phyloP scores from a whole-genome alignment of 2,797 vertebrate genomes.

The Poecilia gillii region DNA sequence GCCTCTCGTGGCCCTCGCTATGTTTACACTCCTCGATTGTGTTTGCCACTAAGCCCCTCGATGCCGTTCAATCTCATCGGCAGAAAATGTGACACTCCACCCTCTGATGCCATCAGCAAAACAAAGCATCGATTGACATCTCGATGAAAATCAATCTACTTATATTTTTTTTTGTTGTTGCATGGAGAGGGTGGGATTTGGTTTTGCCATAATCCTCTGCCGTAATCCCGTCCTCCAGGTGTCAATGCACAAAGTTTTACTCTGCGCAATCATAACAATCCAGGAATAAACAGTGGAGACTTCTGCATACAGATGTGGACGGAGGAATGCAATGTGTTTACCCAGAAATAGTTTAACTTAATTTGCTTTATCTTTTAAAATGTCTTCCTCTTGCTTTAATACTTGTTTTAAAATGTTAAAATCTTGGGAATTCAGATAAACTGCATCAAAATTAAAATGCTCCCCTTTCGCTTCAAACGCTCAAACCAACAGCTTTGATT shows the following conservation, averaged over 20 bases:
- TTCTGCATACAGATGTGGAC: constrained; percentile 2
- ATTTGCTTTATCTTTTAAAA: background rate
- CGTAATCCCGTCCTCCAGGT: constrained; percentile 57
- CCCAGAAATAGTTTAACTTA: too few relatives aligned
- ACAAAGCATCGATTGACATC: constrained; percentile 78
- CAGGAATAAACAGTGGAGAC: constrained; percentile 16
- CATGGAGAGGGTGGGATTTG: constrained; percentile 52
- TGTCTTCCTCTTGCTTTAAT: too few relatives aligned
- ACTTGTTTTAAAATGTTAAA: too few relatives aligned
- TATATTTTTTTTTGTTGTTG: constrained; percentile 53
- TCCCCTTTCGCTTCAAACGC: background rate
- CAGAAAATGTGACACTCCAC: constrained; percentile 76
- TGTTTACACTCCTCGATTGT: constrained; percentile 83
- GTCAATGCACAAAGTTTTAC: constrained; percentile 48
- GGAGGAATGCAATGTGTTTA: background rate
- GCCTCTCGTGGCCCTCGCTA: constrained; percentile 68
- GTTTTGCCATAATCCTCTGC: constrained; percentile 70
- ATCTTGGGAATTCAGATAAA: background rate
- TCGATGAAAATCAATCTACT: constrained; percentile 79
- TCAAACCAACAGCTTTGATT: constrained; percentile 5
- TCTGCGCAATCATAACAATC: constrained; percentile 34
- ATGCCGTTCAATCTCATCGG: constrained; percentile 78
- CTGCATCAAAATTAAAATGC: background rate
- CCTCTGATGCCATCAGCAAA: constrained; percentile 73
- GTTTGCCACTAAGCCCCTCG: constrained; percentile 81